Conservation (phyloP, 2,113 vertebrate species). For the Mormyrus iriodes region DNA sequence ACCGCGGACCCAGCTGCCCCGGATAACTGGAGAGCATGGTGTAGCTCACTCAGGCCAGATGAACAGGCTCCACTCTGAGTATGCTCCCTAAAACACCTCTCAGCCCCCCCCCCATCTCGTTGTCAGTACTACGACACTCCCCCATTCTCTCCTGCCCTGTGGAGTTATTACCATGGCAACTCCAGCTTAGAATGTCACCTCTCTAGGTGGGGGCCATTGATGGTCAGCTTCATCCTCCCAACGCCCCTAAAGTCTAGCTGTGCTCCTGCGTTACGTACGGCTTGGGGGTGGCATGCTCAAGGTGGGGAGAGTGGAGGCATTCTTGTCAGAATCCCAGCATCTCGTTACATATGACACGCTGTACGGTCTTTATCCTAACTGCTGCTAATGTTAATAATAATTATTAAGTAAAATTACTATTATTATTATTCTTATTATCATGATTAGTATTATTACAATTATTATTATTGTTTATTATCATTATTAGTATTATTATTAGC, state of each 20-base stretch:
- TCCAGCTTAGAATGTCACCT: background rate
- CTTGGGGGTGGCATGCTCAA: background rate
- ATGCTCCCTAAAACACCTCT: background rate
- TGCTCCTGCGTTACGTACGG: background rate
- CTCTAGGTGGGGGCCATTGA: background rate
- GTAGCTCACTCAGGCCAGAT: background rate
- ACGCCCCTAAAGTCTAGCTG: background rate
- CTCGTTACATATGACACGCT: background rate
- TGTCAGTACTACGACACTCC: slow-evolving; percentile 19
- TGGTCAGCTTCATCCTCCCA: background rate
- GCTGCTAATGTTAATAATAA: background rate
- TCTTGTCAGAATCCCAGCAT: background rate
- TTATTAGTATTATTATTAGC: background rate
- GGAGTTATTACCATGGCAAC: background rate
- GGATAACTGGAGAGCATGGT: background rate
- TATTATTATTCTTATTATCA: background rate
- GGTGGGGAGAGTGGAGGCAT: background rate
- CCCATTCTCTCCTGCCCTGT: background rate
- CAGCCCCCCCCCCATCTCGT: background rate
- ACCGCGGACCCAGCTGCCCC: background rate
- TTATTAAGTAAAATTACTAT: background rate
- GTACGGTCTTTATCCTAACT: background rate
- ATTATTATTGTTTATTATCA: background rate
- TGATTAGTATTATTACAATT: background rate
- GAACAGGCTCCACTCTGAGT: background rate